Percentiles rank a stretch among this genome's conserved stretches.
phyloP scores from a whole-genome alignment of 2,888 invertebrate genomes.

The Trimorus sp. region DNA sequence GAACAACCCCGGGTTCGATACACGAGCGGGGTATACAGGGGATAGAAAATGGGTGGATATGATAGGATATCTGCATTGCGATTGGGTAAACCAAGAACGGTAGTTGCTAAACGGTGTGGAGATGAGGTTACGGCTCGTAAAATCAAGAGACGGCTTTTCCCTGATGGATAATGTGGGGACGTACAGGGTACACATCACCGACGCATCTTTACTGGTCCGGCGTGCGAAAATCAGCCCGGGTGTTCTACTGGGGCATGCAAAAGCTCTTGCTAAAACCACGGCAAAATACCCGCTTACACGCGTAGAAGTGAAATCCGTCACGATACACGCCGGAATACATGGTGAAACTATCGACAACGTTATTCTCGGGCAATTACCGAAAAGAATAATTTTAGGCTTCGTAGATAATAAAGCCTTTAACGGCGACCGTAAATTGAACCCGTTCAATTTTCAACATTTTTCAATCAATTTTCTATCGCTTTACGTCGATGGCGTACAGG shows the following conservation, averaged over 20 bases:
- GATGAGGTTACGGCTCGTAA: neutral
- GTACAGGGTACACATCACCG: too few relatives aligned
- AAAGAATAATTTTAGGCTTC: too few relatives aligned
- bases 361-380: conserved; percentile 51
- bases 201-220: conserved; percentile 57
- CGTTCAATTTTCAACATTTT: too few relatives aligned
- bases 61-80: too few relatives aligned
- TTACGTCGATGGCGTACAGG: neutral
- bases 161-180: too few relatives aligned
- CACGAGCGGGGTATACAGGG: too few relatives aligned
- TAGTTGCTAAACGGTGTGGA: conserved; percentile 66
- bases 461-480: too few relatives aligned
- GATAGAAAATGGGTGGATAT: too few relatives aligned
- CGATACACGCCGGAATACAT: conserved; percentile 64
- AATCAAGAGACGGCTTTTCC: neutral
- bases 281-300: conserved; percentile 42
- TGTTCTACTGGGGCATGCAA: conserved; percentile 68
- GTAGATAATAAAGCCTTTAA: neutral
- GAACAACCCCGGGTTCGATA: too few relatives aligned
- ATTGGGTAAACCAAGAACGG: neutral
- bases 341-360: conserved; percentile 71
- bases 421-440: neutral
- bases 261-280: conserved; percentile 63
- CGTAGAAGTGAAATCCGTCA: conserved; percentile 66
- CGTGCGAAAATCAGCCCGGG: conserved; percentile 66